These are phyloP conservation scores for Rhabdomys pumilio DNA, from an alignment of 2,797 vertebrate species.

Conservation along the genomic window DNA sequence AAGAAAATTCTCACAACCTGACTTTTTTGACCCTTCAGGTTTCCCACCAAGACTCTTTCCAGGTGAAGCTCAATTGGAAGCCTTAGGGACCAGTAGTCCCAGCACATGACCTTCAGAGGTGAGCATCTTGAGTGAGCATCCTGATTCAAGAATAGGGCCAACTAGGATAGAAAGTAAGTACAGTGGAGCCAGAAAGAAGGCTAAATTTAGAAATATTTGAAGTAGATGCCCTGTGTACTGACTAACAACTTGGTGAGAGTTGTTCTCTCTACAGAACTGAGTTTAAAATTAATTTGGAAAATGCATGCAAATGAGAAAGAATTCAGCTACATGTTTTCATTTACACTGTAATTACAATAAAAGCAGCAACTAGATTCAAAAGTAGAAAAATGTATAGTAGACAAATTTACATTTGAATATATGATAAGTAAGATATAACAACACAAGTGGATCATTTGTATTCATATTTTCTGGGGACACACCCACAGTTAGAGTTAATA, in stretches of 20 bases:
- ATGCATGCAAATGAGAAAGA: background rate
- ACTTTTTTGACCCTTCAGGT: background rate
- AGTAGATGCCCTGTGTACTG: background rate
- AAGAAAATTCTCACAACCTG: background rate
- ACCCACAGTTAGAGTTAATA: background rate
- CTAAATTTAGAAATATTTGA: background rate
- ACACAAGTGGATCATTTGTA: background rate
- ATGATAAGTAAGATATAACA: fast-evolving
- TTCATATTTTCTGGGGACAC: background rate
- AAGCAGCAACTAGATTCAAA: background rate
- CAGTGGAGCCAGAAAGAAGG: background rate
- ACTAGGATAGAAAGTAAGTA: too few species aligned
- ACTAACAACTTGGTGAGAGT: background rate
- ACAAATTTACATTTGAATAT: background rate
- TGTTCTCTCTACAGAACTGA: background rate
- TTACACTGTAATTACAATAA: background rate
- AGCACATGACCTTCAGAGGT: background rate
- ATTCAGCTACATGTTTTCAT: background rate
- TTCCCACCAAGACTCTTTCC: background rate
- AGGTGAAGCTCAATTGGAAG: background rate
- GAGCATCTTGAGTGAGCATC: too few species aligned
- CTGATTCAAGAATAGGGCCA: background rate
- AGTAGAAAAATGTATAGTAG: background rate
- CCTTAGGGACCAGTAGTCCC: background rate
- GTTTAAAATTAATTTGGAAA: slow-evolving; percentile 20